Evolutionary conservation across 2,888 invertebrate genomes (phyloP).

Genomic region (Drosophila cyrtoloma): DNA sequence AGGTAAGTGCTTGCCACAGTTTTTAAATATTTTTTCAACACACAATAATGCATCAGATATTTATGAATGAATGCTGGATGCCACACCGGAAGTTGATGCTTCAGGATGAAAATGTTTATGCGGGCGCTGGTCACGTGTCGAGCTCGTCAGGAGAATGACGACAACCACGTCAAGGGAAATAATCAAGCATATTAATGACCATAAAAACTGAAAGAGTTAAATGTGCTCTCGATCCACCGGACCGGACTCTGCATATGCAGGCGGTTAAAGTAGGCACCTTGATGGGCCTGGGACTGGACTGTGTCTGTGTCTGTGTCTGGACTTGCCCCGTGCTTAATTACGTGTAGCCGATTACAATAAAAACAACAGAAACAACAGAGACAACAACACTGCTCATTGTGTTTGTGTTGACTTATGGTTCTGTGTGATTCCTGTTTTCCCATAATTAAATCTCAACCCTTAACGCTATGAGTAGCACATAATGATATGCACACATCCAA

Average conservation of each 20-base stretch:
- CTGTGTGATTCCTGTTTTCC: slow-evolving; percentile 67
- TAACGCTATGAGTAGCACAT: slow-evolving; percentile 36
- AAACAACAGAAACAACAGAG: slow-evolving; percentile 20
- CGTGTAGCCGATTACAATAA: slow-evolving; percentile 74
- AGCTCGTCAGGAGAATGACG: slow-evolving; percentile 37
- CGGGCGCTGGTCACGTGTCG: slow-evolving; percentile 80
- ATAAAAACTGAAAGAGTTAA: slow-evolving; percentile 81
- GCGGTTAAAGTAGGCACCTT: slow-evolving; percentile 51
- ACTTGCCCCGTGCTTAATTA: slow-evolving; percentile 79
- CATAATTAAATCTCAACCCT: slow-evolving; percentile 82
- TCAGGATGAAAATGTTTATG: slow-evolving; percentile 80
- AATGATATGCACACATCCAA: slow-evolving; percentile 46
- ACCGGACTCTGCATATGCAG: slow-evolving; percentile 48
- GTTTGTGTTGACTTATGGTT: slow-evolving; percentile 66
- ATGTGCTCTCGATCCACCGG: slow-evolving; percentile 37
- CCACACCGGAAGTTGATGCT: slow-evolving; percentile 79
- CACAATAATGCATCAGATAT: slow-evolving; percentile 57
- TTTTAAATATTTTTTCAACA: slow-evolving; percentile 66
- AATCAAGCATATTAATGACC: slow-evolving; percentile 83
- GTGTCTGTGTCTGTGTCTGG: background rate
- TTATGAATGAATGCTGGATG: slow-evolving; percentile 45
- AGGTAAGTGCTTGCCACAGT: slow-evolving; percentile 74
- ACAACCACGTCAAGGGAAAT: slow-evolving; percentile 74
- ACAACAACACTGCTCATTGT: slow-evolving; percentile 24
- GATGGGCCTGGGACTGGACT: slow-evolving; percentile 59